Percentiles rank a stretch among this genome's conserved stretches.
Evolutionary conservation across 2,113 vertebrate species (phyloP).

Genomic region (Coryphaenoides rupestris): DNA sequence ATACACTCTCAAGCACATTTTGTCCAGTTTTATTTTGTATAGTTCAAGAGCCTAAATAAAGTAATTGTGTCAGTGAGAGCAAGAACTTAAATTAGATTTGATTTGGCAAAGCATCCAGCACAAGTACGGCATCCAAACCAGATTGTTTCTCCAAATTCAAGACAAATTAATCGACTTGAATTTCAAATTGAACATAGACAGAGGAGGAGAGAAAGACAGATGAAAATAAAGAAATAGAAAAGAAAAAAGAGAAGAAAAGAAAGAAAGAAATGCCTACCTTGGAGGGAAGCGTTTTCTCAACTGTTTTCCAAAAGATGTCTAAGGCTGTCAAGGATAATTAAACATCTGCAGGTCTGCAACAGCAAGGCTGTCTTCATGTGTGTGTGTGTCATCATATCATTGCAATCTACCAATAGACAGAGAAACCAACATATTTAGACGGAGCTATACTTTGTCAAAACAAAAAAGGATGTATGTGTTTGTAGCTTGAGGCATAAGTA

Average conservation of each 20-base stretch:
- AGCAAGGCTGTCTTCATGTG: neutral
- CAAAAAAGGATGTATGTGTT: neutral
- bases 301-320: neutral
- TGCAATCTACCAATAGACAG: neutral
- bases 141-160: no score
- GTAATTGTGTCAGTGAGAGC: no score
- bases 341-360: neutral
- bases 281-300: neutral
- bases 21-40: neutral
- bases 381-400: neutral
- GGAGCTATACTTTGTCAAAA: conserved; percentile 2
- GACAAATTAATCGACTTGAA: no score
- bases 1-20: neutral
- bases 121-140: no score
- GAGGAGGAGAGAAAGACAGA: no score
- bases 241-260: neutral
- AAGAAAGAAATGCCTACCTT: neutral
- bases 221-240: neutral
- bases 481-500: no score
- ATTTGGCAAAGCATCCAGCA: no score
- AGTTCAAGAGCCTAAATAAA: no score
- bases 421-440: neutral
- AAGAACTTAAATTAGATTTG: no score
- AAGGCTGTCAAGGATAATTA: conserved; percentile 1
- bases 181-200: no score